Base-by-base conservation (phyloP, 2,113 vertebrate genomes). In the Phyllostomus discolor region DNA sequence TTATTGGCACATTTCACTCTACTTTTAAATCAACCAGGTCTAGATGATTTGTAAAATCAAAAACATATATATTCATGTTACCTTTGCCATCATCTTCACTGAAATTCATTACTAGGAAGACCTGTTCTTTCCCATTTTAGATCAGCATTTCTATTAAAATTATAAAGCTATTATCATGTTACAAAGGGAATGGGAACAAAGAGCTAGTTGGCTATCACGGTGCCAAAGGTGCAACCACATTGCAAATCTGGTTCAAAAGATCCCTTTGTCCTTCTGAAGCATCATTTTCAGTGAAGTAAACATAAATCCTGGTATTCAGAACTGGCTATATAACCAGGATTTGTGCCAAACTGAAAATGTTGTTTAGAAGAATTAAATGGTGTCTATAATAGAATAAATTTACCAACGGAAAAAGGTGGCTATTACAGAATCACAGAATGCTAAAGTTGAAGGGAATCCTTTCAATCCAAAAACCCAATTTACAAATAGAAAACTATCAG, bases 241-340 rank as follows among this genome's bases (percentile, higher is more conserved):
- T 54, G 11, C 2, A 86, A 95, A 35, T 69, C 54, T 57, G 67
- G 69, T 83, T 91, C 26, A 52, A 70, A 88, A 67, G 67, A 59
- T 54, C 20, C 10, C 54, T 57, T 64, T 85, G 33, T 81, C 59
- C 24, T 95, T 69, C 57, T 69, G 24, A 78, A 85, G 54, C 9
- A 73, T 85, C 66, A 54, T 86, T 93, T 90, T 66, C 52, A 86
- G 67, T 16, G 62, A 96, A 6, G 24, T 88, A 79, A 92, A 94
- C 11, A 48, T 28, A 38, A 92, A 70, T 48, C 10, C 15, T 43
- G 76, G 69, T 28, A 64, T 48, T 66, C 15, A 92, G 19, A 85
- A 82, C 10, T 79, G 43, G 12, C 24, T n/a, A 35, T 12, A 59
- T 80, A n/a, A 20, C 20, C 4, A 59, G 73, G 81, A 67, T 90